Percentiles rank a stretch among this genome's conserved stretches.
phyloP scores from a whole-genome alignment of 2,113 vertebrate genomes.

The Furnarius figulus region DNA sequence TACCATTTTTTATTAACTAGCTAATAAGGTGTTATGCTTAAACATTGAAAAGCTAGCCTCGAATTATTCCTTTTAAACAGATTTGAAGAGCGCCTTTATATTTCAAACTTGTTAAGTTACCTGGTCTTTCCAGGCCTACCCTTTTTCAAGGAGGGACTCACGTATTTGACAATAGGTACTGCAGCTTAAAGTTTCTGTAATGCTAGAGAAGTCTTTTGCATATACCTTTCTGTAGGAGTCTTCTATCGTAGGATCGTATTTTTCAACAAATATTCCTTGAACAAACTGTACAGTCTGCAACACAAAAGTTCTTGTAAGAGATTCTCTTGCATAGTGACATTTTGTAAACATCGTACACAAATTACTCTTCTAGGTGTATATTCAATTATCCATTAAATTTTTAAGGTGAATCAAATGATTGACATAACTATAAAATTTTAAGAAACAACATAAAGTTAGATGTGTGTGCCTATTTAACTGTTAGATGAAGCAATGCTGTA shows the following conservation, averaged over 20 bases:
- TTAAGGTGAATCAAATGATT: not conserved
- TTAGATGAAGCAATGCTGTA: not conserved
- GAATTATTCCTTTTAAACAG: not conserved
- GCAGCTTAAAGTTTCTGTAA: not conserved
- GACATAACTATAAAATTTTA: not conserved
- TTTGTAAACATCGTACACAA: not conserved
- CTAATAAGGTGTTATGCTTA: not conserved
- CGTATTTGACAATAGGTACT: not conserved
- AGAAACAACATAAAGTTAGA: not conserved
- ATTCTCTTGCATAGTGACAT: not conserved
- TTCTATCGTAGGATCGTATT: constrained; percentile 88
- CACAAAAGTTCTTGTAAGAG: constrained; percentile 20
- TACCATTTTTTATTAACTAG: not conserved
- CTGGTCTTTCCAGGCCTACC: not conserved
- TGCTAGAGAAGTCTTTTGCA: not conserved
- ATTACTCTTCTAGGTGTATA: not conserved
- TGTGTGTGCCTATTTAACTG: not conserved
- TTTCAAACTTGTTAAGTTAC: not conserved
- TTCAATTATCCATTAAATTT: not conserved
- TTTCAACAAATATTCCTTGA: constrained; percentile 90
- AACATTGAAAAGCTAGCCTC: not conserved
- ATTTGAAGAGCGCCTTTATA: not conserved
- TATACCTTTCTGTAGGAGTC: constrained; percentile 86
- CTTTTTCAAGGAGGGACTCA: not conserved
- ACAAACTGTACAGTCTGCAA: constrained; percentile 87